phyloP scores from a whole-genome alignment of 2,113 vertebrate species.

The Megaptera novaeangliae region DNA sequence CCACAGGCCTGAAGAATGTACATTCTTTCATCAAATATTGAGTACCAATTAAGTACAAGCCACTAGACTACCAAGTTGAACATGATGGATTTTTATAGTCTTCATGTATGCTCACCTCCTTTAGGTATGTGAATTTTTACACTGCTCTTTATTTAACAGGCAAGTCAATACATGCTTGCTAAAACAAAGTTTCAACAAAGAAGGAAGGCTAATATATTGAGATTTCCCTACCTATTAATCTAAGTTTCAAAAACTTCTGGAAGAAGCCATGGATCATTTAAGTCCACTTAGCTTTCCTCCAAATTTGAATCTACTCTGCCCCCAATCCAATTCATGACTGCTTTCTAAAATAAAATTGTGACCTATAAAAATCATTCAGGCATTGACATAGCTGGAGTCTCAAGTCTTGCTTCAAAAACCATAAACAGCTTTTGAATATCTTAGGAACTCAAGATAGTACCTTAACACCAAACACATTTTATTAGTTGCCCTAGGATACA shows the following conservation, averaged over 20 bases:
- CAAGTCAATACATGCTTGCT: not conserved
- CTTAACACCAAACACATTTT: constrained; percentile 3
- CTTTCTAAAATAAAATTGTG: constrained; percentile 34
- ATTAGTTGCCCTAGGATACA: not conserved
- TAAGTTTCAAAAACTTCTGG: constrained; percentile 5
- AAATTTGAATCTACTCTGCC: not conserved
- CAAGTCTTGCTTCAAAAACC: not conserved
- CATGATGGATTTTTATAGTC: not conserved
- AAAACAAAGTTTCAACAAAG: not conserved
- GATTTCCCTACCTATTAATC: not conserved
- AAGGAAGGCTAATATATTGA: not conserved
- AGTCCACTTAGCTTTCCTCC: not conserved
- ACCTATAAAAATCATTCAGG: constrained; percentile 33
- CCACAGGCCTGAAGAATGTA: not conserved
- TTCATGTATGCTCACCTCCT: not conserved
- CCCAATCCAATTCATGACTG: not conserved
- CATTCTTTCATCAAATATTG: not conserved
- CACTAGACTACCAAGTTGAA: not conserved
- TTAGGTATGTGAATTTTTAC: not conserved
- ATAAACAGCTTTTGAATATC: constrained; percentile 27
- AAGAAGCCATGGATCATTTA: constrained; percentile 14
- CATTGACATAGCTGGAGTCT: not conserved
- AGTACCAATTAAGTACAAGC: not conserved
- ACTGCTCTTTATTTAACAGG: not conserved
- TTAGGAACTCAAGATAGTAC: not conserved